These are phyloP conservation scores for Zapus hudsonius DNA, from an alignment of 2,113 vertebrate genomes.

Conservation along the genomic window DNA sequence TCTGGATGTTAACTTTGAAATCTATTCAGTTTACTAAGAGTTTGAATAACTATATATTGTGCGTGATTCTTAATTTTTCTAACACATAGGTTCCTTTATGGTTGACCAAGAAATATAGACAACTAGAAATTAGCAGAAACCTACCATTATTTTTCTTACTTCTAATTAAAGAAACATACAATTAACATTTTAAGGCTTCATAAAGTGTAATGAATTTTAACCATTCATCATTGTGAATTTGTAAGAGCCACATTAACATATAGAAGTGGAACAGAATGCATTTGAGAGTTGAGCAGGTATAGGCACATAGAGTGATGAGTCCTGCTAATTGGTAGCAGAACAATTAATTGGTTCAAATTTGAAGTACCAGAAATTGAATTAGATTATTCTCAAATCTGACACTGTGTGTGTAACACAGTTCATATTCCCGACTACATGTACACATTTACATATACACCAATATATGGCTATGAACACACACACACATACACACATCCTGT, in stretches of 20 bases:
- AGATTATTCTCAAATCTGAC: neutral
- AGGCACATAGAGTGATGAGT: neutral
- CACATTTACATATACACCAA: neutral
- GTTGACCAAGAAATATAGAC: slow-evolving; percentile 24
- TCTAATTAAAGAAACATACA: neutral
- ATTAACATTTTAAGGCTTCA: neutral
- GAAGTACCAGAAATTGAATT: neutral
- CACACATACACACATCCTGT: no score
- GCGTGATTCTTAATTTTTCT: slow-evolving; percentile 19
- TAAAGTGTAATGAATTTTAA: neutral
- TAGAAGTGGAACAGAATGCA: neutral
- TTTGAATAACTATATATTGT: slow-evolving; percentile 37
- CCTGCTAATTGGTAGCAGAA: neutral
- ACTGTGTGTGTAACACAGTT: no score
- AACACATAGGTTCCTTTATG: neutral
- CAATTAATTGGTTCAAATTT: neutral
- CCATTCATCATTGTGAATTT: neutral
- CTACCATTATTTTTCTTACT: slow-evolving; percentile 1
- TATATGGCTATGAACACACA: neutral
- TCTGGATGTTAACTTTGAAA: slow-evolving; percentile 29
- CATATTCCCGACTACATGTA: neutral
- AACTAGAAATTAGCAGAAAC: slow-evolving; percentile 13
- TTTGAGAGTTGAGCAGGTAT: slow-evolving; percentile 26
- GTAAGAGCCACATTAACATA: neutral
- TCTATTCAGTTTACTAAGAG: slow-evolving; percentile 5